Evolutionary conservation across 2,888 invertebrate genomes (phyloP).

Genomic region (Subacronicta megacephala): DNA sequence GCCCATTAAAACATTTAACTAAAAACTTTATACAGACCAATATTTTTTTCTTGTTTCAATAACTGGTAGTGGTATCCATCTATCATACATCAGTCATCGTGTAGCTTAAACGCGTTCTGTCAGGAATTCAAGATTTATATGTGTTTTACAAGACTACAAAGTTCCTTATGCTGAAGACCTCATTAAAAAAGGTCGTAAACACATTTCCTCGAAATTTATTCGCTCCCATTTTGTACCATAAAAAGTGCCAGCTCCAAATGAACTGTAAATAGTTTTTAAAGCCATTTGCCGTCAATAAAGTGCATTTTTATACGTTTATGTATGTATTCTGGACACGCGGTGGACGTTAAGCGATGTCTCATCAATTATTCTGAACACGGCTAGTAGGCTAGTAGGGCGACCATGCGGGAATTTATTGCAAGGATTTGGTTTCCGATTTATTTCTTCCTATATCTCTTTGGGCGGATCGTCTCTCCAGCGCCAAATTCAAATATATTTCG

Average conservation of each 20-base stretch:
- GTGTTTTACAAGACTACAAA: neutral
- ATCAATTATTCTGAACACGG: constrained; percentile 62
- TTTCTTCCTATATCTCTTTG: no score
- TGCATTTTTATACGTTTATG: constrained; percentile 47
- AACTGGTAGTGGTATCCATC: no score
- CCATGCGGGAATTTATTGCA: constrained; percentile 2
- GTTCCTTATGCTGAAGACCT: neutral
- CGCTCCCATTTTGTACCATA: constrained; percentile 17
- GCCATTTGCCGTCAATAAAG: constrained; percentile 38
- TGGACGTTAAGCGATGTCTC: constrained; percentile 47
- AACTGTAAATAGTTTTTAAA: constrained; percentile 33
- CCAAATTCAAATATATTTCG: no score
- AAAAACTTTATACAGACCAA: no score
- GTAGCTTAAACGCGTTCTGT: no score
- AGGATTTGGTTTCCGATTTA: constrained; percentile 1
- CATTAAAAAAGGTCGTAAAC: constrained; percentile 24
- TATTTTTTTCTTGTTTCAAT: no score
- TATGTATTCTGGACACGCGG: constrained; percentile 53
- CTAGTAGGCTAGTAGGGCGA: constrained; percentile 52
- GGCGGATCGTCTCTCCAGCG: no score
- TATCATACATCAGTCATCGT: no score
- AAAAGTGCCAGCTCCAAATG: constrained; percentile 40
- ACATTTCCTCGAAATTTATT: neutral
- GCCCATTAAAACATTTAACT: no score
- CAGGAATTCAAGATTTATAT: constrained; percentile 1